A percentile compares a stretch with the other conserved stretches of the same genome.
These are phyloP conservation scores for Diorhabda elongata DNA, from an alignment of 1,140 invertebrate species.

Conservation along the genomic window DNA sequence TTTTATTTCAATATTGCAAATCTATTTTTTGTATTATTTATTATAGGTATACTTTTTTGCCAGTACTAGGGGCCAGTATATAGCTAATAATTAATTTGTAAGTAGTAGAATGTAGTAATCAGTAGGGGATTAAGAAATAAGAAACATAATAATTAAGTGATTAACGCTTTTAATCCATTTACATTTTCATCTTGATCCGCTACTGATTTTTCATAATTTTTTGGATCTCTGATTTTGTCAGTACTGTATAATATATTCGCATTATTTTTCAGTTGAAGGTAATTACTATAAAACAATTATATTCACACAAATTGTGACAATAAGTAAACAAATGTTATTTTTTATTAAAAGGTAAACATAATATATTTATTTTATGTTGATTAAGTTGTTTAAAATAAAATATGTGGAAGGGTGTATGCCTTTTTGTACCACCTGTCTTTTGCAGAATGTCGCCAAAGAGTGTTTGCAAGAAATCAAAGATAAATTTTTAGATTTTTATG, in stretches of 20 bases:
- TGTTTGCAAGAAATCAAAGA: too few species aligned
- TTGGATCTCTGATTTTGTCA: constrained; percentile 2
- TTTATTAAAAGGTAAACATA: constrained; percentile 11
- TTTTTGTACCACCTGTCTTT: not conserved
- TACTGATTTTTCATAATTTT: not conserved
- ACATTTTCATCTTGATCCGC: too few species aligned
- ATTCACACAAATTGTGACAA: constrained; percentile 9
- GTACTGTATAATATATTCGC: constrained; percentile 1
- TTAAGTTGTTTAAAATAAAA: constrained; percentile 21
- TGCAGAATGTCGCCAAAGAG: too few species aligned
- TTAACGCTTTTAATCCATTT: too few species aligned
- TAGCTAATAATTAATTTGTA: not conserved
- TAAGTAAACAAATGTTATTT: constrained; percentile 13
- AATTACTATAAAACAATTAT: constrained; percentile 11
- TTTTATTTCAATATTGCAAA: too few species aligned
- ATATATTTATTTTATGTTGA: constrained; percentile 22
- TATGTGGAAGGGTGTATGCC: constrained; percentile 10
- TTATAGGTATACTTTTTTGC: constrained; percentile 15
- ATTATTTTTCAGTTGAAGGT: not conserved
- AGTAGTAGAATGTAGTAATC: not conserved
- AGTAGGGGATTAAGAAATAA: too few species aligned
- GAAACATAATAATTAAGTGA: too few species aligned
- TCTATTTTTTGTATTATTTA: not conserved
- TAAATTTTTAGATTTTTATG: too few species aligned
- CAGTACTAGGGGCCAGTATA: constrained; percentile 27